Conservation (phyloP, 2,797 vertebrate genomes). For the Arrhamphus sclerolepis region DNA sequence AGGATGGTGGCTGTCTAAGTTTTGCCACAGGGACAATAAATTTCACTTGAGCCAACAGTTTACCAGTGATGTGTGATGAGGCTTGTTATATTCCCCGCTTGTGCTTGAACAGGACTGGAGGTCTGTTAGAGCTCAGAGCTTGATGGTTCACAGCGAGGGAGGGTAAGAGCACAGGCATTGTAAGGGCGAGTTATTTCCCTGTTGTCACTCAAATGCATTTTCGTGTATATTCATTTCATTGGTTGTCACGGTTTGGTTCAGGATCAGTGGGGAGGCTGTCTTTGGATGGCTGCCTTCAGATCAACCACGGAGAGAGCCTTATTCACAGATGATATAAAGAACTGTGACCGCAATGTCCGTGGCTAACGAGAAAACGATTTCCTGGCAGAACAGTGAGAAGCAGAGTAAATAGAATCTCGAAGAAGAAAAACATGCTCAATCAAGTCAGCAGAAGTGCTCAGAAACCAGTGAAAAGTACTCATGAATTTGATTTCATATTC, state of each 20-base stretch:
- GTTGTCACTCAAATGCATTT: constrained; percentile 54
- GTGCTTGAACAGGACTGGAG: constrained; percentile 47
- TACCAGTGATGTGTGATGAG: constrained; percentile 51
- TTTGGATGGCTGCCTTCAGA: constrained; percentile 21
- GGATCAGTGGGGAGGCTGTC: constrained; percentile 22
- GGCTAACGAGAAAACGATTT: constrained; percentile 65
- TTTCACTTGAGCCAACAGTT: constrained; percentile 60
- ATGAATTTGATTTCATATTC: constrained; percentile 42
- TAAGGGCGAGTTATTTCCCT: constrained; percentile 40
- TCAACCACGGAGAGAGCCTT: constrained; percentile 31
- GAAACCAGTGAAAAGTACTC: constrained; percentile 42
- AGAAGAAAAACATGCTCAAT: constrained; percentile 45
- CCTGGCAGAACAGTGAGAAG: constrained; percentile 41
- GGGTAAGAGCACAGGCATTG: constrained; percentile 6
- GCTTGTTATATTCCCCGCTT: constrained; percentile 54
- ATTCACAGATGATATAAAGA: constrained; percentile 42
- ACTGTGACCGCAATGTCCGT: constrained; percentile 32
- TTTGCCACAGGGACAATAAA: constrained; percentile 68
- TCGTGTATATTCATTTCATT: constrained; percentile 59
- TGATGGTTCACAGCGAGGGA: constrained; percentile 11
- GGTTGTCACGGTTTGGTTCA: constrained; percentile 44
- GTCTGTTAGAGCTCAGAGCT: constrained; percentile 29
- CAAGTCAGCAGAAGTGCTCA: constrained; percentile 23
- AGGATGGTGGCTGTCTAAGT: constrained; percentile 31
- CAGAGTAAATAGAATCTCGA: constrained; percentile 50